These are phyloP conservation scores for Norana najaformis DNA, from an alignment of 2,888 invertebrate genomes.

Conservation along the genomic window DNA sequence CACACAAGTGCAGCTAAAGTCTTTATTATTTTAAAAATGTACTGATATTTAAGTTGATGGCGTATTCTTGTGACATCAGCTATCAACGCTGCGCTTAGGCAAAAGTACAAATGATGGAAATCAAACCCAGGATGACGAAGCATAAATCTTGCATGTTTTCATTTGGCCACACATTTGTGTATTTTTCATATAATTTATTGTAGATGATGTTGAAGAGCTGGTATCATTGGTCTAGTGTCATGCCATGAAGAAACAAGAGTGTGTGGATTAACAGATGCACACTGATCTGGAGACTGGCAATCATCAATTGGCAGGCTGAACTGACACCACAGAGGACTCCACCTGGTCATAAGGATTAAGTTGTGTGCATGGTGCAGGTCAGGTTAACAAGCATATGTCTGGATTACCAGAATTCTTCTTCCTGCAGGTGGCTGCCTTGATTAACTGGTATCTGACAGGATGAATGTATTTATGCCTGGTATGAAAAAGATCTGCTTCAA, in stretches of 20 bases:
- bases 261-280: neutral
- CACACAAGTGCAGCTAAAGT: too few species aligned
- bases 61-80: too few species aligned
- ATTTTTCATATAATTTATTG: neutral
- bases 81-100: too few species aligned
- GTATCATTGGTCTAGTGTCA: neutral
- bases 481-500: neutral
- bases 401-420: neutral
- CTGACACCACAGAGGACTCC: neutral
- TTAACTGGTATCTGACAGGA: neutral
- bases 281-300: neutral
- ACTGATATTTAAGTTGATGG: too few species aligned
- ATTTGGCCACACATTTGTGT: neutral
- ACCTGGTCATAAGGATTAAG: neutral
- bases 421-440: neutral
- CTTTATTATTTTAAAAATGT: too few species aligned
- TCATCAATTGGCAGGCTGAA: neutral
- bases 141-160: neutral
- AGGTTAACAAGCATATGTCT: neutral
- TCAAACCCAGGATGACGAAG: too few species aligned
- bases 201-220: conserved; percentile 13
- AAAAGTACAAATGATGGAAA: too few species aligned
- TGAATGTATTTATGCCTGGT: neutral
- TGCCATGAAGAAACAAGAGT: neutral
- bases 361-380: neutral